Base-by-base conservation (phyloP, 2,113 vertebrate genomes). In the Spea multiplicata region DNA sequence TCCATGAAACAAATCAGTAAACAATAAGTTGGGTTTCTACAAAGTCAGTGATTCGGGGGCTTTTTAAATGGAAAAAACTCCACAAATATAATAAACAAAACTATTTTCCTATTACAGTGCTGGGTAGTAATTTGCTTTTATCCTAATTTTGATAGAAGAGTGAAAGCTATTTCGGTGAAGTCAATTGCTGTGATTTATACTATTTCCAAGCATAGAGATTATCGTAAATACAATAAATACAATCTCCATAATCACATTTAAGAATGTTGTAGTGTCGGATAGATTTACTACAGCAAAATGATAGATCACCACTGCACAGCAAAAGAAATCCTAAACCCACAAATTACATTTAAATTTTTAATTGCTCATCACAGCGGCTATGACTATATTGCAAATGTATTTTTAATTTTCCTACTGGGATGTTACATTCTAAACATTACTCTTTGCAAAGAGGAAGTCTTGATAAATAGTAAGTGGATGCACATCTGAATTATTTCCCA, bases 341-440 rank as follows among this genome's bases (percentile, higher is more conserved):
- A 76, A 78, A 78, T 78, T 69, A 78, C 57, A 78, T 78, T 71
- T 78, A 78, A 13, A 78, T 78, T 76, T 76, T 71, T 78, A 71
- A 78, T 78, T 78, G 76, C 67, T 9, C 50, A 50, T 71, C 76
- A 78, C 55, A 64, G 68, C 76, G 50, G 62, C 52, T 44, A 70
- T 71, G 75, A 12, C 46, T 78, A 71, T 78, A 5, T 50, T 52
- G 68, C 53, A 71, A 70, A 78, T 78, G 47, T 68, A 49, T 77
- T 71, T 78, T 78, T 78, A 61, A 78, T 78, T 72, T 78, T 70
- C 67, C 75, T 71, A 49, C 53, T 70, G 67, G 66, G 67, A 71
- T 53, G 68, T 44, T 6, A 70, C 66, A 50, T 68, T 61, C 50
- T 8, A 76, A 76, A 49, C 66, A 70, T 59, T 47, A 59, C 75